phyloP scores from a whole-genome alignment of 2,797 vertebrate species.

The Coregonus ussuriensis region DNA sequence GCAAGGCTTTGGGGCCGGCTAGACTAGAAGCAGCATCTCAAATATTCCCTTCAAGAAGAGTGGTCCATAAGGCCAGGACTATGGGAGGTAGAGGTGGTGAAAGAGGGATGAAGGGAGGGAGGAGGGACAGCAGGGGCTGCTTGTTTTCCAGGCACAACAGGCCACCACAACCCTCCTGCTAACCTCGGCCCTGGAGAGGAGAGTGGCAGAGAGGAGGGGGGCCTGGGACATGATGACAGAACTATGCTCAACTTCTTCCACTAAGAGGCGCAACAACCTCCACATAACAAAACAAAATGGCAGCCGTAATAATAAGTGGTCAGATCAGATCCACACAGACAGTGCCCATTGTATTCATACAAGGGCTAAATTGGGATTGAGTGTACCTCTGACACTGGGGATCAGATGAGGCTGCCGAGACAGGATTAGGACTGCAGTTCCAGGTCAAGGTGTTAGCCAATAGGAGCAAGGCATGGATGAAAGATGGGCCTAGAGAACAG shows the following conservation, averaged over 20 bases:
- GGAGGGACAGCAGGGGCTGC: not conserved
- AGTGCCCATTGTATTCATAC: not conserved
- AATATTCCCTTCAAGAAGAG: not conserved
- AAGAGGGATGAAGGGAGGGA: not conserved
- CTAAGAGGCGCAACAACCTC: not conserved
- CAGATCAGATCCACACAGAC: not conserved
- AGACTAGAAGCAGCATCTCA: not conserved
- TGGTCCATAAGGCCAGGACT: not conserved
- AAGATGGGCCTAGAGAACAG: not conserved
- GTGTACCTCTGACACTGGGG: conserved; percentile 1
- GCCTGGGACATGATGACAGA: not conserved
- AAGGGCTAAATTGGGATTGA: not conserved
- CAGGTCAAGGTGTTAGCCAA: conserved; percentile 24
- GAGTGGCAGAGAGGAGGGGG: not conserved
- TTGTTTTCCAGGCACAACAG: not conserved
- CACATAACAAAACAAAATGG: not conserved
- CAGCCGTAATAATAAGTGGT: not conserved
- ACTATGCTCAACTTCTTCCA: not conserved
- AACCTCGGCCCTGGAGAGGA: no score
- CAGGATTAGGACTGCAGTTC: conserved; percentile 13
- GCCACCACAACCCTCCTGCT: not conserved
- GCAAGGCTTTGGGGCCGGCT: not conserved
- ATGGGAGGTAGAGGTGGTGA: not conserved
- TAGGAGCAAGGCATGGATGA: not conserved
- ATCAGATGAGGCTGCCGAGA: conserved; percentile 3